Evolutionary conservation across 2,113 vertebrate species (phyloP), one percentile per base, ranked within the genome.

Genomic region (Sinocyclocheilus rhinocerous): DNA sequence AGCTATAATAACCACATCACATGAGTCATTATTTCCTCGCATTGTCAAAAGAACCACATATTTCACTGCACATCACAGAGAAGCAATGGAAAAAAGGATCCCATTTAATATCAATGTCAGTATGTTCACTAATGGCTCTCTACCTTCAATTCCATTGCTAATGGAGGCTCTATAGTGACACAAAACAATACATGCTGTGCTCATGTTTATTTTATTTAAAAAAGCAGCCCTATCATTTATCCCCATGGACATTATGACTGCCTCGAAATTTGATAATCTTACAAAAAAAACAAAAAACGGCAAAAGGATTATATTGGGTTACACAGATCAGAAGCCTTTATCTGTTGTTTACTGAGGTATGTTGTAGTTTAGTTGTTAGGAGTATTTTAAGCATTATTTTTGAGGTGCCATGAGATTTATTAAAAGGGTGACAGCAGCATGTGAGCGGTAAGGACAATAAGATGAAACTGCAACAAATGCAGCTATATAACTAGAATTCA

Each of bases 21-120:
- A 67, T 67, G 45, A 78, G 52, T 81, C 67, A 76, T 75, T 9
- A 70, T 45, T 84, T 86, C 88, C 69, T 61, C 61, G 48, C 50
- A 80, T 8, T 26, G 75, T 61, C 52, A 73, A 42, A 24, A 80
- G 52, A 45, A 55, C 9, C 77, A 50, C 57, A 73, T 57, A 10
- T 48, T 84, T 50, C 63, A 26, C 16, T 29, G 39, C 20, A 83
- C 9, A 24, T 48, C 50, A 63, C 18, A 7, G 39, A 24, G 6
- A 73, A 63, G 11, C 4, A 11, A 80, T 1, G 26, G 11, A 57
- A 83, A 67, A 13, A 36, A 48, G n/a, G n/a, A 1, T 20, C 39
- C 52, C n/a, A 55, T 61, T n/a, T 10, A 50, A 84, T 20, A 63
- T 4, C 39, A 39, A 65, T 0, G 48, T 67, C 36, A 36, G 12